phyloP scores from a whole-genome alignment of 2,888 invertebrate genomes.

The Polydrusus pterygomalis region DNA sequence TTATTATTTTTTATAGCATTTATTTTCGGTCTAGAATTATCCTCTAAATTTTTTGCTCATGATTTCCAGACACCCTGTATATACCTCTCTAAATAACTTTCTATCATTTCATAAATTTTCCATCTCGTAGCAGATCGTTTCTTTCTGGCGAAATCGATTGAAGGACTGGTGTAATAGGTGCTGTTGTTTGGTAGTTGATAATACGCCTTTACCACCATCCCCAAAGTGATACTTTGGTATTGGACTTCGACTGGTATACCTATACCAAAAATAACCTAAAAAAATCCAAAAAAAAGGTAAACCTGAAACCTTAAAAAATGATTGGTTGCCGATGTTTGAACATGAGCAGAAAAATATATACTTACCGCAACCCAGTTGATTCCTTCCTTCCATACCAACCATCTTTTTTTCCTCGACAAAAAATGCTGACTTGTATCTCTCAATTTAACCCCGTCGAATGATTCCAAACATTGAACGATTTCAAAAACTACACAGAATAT shows the following conservation, averaged over 20 bases:
- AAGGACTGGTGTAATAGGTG: slow-evolving; percentile 74
- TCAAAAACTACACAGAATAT: slow-evolving; percentile 1
- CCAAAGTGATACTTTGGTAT: slow-evolving; percentile 78
- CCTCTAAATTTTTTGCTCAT: too few relatives aligned
- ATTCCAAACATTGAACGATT: background rate
- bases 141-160: slow-evolving; percentile 60
- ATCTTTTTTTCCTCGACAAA: slow-evolving; percentile 72
- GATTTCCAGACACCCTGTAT: too few relatives aligned
- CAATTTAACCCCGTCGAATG: slow-evolving; percentile 3
- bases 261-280: slow-evolving; percentile 80
- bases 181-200: slow-evolving; percentile 80
- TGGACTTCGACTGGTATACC: slow-evolving; percentile 80
- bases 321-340: too few relatives aligned
- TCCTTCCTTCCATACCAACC: slow-evolving; percentile 77
- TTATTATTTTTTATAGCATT: too few relatives aligned
- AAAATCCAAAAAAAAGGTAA: too few relatives aligned
- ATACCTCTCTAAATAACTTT: slow-evolving; percentile 66
- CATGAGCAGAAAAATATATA: slow-evolving; percentile 41
- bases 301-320: too few relatives aligned
- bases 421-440: slow-evolving; percentile 62
- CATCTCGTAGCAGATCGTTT: slow-evolving; percentile 67
- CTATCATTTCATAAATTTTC: slow-evolving; percentile 67
- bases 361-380: slow-evolving; percentile 78
- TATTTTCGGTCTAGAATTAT: too few relatives aligned
- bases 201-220: slow-evolving; percentile 80